Evolutionary conservation across 2,888 invertebrate genomes (phyloP), one percentile per base, ranked within the genome.

Genomic region (Timema cristinae): DNA sequence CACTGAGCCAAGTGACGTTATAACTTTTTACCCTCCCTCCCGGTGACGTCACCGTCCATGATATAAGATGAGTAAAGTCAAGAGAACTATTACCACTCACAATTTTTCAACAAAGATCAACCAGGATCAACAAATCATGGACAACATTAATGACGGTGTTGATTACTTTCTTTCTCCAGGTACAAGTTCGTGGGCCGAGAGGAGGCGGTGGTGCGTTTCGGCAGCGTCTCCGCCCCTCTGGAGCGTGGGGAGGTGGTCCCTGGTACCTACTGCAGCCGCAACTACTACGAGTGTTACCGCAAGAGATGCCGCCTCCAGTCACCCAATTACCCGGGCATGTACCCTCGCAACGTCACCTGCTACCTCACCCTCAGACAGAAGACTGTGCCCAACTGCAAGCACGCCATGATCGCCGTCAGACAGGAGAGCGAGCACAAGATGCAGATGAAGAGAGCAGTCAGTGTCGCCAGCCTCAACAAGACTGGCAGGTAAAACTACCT

Each of bases 321-420:
- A 76, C 95, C 95, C 69, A 95, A 95, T 83, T 95, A 94, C 81
- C 95, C 95, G 11, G 75, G 73, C 7, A 79, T 82, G 72, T 85
- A 84, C 76, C 84, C 84, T 0, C 85, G 95, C 76, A 96, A 96
- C 83, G 94, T 96, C 48, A 93, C 94, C 73, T 97, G 97, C 82
- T 91, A 93, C 82, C 94, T 94, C 87, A 93, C 92, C 75, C 85
- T 95, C 76, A 87, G 93, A 56, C 93, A 95, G 83, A 91, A 93
- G 81, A 90, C 90, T 79, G 91, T 93, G 75, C 93, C 94, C 13
- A 93, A 92, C 66, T 94, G 94, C 82, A 94, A 94, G 81, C 93
- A 94, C 83, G 94, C 95, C 54, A 94, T 95, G 92, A 92, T 95
- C 77, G 91, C 93, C 16, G 91, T 95, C 73, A 86, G 90, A 69